A percentile compares a stretch with the other conserved stretches of the same genome.
Conservation (phyloP, 2,113 vertebrate species). For the Conger conger region DNA sequence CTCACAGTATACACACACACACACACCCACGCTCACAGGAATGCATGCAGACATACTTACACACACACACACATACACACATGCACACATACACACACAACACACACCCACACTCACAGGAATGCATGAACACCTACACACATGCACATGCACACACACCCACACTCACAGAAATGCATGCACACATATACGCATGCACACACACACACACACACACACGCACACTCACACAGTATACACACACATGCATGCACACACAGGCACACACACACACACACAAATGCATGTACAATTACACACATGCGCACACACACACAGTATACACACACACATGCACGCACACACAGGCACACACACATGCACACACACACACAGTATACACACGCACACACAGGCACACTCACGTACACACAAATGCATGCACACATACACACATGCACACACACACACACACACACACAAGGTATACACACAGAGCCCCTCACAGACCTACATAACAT, state of each 20-base stretch:
- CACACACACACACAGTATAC: too few relatives aligned
- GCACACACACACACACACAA: background rate
- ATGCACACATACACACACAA: background rate
- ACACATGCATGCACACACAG: background rate
- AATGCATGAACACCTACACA: background rate
- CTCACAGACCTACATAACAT: constrained; percentile 8
- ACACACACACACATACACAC: background rate
- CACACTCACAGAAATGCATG: background rate
- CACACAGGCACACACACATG: background rate
- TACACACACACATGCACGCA: background rate
- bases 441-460: too few relatives aligned
- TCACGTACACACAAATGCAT: too few relatives aligned
- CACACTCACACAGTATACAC: background rate
- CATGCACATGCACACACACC: background rate
- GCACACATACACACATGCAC: background rate
- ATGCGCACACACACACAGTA: background rate
- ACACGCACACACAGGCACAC: too few relatives aligned
- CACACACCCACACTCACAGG: background rate
- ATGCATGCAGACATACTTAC: background rate
- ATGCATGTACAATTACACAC: background rate
- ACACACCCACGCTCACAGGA: background rate
- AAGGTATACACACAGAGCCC: background rate
- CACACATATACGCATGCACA: background rate
- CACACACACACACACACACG: background rate
- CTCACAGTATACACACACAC: too few relatives aligned